Evolutionary conservation across 2,888 invertebrate genomes (phyloP).

Genomic region (Acheta domesticus): DNA sequence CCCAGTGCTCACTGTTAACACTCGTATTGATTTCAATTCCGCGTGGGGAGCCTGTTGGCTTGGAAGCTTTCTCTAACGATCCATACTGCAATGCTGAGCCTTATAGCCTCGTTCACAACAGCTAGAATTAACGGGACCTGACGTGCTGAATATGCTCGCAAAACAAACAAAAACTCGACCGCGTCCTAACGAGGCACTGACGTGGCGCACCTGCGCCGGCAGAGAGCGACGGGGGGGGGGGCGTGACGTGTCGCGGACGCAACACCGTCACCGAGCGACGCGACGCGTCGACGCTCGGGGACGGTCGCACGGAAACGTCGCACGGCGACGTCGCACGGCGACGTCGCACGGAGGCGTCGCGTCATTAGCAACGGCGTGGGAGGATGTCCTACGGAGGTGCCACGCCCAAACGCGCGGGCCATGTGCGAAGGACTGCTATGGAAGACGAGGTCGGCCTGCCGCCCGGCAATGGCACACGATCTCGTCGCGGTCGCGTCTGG

Average conservation of each 20-base stretch:
- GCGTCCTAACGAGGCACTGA: not conserved
- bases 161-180: not conserved
- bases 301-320: no score
- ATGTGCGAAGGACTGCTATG: no score
- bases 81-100: conserved; percentile 7
- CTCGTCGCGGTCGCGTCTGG: no score
- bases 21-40: conserved; percentile 4
- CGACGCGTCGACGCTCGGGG: not conserved
- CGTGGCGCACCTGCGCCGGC: not conserved
- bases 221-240: not conserved
- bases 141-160: conserved; percentile 9
- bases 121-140: conserved; percentile 9
- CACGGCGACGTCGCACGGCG: no score
- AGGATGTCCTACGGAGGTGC: no score
- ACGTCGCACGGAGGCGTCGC: no score
- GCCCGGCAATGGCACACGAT: no score
- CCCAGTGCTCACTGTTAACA: conserved; percentile 1
- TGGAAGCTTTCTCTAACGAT: conserved; percentile 18
- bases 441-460: no score
- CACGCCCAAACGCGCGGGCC: no score
- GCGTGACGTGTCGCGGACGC: not conserved
- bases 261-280: not conserved
- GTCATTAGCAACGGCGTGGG: no score
- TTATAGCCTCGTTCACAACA: conserved; percentile 18
- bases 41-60: not conserved